Conservation (phyloP, 1,140 invertebrate species). For the Propsilocerus akamusi region DNA sequence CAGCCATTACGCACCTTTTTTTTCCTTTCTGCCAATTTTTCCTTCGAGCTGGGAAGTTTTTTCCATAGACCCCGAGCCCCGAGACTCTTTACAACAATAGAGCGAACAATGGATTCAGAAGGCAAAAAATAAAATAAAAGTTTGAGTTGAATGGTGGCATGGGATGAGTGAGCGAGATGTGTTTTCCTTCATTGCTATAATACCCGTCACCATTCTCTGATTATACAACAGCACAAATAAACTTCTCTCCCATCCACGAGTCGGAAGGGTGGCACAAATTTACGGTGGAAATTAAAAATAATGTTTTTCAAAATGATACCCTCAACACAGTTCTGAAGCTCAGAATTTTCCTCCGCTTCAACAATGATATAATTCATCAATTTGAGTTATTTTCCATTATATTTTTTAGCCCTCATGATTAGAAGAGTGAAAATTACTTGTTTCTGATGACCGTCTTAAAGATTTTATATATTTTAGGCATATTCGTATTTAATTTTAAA, state of each 20-base stretch:
- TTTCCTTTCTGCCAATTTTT: not conserved
- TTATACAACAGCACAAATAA: too few species aligned
- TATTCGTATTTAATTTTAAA: too few species aligned
- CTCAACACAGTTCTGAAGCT: not conserved
- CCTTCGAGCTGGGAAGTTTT: too few species aligned
- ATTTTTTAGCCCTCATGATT: not conserved
- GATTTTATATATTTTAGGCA: too few species aligned
- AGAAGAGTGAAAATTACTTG: too few species aligned
- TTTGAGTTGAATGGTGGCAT: not conserved
- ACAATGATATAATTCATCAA: conserved; percentile 2
- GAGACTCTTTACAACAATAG: too few species aligned
- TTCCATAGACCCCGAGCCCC: too few species aligned
- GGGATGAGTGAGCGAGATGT: not conserved
- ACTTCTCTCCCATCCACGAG: too few species aligned
- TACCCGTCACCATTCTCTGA: too few species aligned
- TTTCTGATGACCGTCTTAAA: too few species aligned
- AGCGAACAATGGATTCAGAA: too few species aligned
- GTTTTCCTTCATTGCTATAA: not conserved
- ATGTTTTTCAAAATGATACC: too few species aligned
- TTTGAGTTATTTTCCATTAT: not conserved
- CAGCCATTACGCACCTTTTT: conserved; percentile 2
- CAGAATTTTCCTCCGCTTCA: not conserved
- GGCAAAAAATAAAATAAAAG: not conserved
- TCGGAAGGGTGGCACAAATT: not conserved
- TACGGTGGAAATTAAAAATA: conserved; percentile 3